These are phyloP conservation scores for Diadumene lineata DNA, from an alignment of 92 coral and sea anemone species.

Conservation along the genomic window DNA sequence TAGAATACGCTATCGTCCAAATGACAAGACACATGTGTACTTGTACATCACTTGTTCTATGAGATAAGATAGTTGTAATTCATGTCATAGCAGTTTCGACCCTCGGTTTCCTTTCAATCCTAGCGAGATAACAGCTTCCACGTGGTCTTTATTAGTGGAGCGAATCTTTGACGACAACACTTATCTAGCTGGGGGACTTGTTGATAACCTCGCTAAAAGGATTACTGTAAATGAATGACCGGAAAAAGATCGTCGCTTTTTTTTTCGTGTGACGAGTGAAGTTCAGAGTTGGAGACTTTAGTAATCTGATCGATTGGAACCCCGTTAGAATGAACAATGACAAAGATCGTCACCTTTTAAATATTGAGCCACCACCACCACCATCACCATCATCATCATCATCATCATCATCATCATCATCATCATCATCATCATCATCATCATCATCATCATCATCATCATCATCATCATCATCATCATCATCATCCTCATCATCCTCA, in stretches of 20 bases:
- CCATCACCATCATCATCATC: too few species aligned
- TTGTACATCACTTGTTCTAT: neutral
- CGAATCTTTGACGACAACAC: slow-evolving; percentile 5
- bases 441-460: too few species aligned
- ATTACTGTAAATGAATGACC: slow-evolving; percentile 1
- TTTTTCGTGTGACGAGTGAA: neutral
- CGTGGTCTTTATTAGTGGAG: slow-evolving; percentile 18
- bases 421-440: too few species aligned
- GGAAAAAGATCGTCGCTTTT: neutral
- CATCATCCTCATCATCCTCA: too few species aligned
- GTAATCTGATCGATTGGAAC: too few species aligned
- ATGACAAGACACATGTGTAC: slow-evolving; percentile 1
- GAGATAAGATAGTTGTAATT: slow-evolving; percentile 28
- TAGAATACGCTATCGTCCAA: too few species aligned
- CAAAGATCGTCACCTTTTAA: too few species aligned
- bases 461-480: too few species aligned
- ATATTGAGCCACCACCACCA: too few species aligned
- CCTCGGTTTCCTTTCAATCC: slow-evolving; percentile 17
- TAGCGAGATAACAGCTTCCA: slow-evolving; percentile 10
- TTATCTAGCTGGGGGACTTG: neutral
- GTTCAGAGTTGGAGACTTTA: too few species aligned
- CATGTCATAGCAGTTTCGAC: slow-evolving; percentile 31
- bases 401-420: too few species aligned
- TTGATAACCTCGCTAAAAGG: neutral
- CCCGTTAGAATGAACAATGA: neutral